These are phyloP conservation scores for Stomorhina lunata DNA, from an alignment of 2,888 invertebrate genomes.

Conservation along the genomic window DNA sequence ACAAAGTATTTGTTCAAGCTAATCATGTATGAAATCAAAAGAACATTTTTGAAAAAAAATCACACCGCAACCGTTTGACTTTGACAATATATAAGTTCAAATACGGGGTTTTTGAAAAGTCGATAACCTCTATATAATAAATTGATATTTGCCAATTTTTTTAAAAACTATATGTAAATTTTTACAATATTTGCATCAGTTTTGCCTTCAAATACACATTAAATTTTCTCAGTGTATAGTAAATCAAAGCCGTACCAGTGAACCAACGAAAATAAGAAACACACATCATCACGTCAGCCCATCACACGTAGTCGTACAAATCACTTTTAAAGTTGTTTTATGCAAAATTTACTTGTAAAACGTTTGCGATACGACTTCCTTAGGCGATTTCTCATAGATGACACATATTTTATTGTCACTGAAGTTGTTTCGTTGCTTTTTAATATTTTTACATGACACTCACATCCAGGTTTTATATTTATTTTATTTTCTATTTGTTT, in stretches of 20 bases:
- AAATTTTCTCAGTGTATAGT: slow-evolving; percentile 8
- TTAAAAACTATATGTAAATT: too few relatives aligned
- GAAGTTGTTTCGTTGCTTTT: neutral
- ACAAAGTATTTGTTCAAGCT: too few relatives aligned
- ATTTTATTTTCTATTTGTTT: slow-evolving; percentile 5
- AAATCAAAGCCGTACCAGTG: neutral
- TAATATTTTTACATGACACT: slow-evolving; percentile 45
- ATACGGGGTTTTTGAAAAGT: too few relatives aligned
- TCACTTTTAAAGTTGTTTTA: slow-evolving; percentile 60
- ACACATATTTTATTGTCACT: slow-evolving; percentile 50
- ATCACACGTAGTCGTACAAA: slow-evolving; percentile 47
- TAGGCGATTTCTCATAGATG: slow-evolving; percentile 65
- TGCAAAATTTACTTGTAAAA: slow-evolving; percentile 60
- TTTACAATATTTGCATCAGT: too few relatives aligned
- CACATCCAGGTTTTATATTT: slow-evolving; percentile 42
- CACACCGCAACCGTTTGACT: too few relatives aligned
- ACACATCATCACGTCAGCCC: slow-evolving; percentile 4
- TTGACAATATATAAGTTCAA: too few relatives aligned
- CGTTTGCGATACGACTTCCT: slow-evolving; percentile 63
- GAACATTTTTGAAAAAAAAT: too few relatives aligned
- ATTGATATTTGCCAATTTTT: too few relatives aligned
- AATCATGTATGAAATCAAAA: too few relatives aligned
- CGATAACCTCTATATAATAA: too few relatives aligned
- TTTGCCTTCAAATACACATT: too few relatives aligned
- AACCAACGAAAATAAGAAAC: neutral